Evolutionary conservation across 2,888 invertebrate genomes (phyloP).

Genomic region (Drosophila fulvimacula): DNA sequence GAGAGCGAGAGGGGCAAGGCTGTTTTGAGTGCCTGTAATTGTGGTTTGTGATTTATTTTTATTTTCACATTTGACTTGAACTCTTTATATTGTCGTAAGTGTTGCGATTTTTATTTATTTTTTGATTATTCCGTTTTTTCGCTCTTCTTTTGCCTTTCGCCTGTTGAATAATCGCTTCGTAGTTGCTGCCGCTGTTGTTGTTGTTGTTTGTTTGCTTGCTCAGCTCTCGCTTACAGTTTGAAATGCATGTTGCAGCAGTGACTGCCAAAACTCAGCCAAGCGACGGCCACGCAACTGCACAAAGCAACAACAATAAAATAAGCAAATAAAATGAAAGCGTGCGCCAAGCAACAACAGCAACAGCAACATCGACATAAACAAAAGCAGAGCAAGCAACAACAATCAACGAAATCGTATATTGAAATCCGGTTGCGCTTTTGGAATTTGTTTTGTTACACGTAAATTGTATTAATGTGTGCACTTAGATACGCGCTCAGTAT

Average conservation of each 20-base stretch:
- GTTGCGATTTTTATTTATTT: constrained; percentile 12
- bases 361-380: constrained; percentile 20
- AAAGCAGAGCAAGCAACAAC: constrained; percentile 12
- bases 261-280: constrained; percentile 43
- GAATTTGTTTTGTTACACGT: constrained; percentile 44
- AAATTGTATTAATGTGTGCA: constrained; percentile 41
- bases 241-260: constrained; percentile 49
- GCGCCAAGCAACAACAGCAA: constrained; percentile 29
- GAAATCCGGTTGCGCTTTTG: constrained; percentile 66
- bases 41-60: constrained; percentile 29
- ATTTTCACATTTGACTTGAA: constrained; percentile 46
- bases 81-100: constrained; percentile 30
- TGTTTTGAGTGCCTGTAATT: constrained; percentile 34
- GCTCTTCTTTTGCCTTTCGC: constrained; percentile 35
- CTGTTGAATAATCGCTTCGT: constrained; percentile 48
- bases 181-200: constrained; percentile 8
- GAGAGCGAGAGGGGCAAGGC: constrained; percentile 30
- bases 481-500: constrained; percentile 25
- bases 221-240: constrained; percentile 47
- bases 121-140: constrained; percentile 7
- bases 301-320: constrained; percentile 36
- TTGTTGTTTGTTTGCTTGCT: constrained; percentile 14
- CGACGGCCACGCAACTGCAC: constrained; percentile 34
- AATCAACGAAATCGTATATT: constrained; percentile 54
- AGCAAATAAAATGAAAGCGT: constrained; percentile 63